Percentiles rank a stretch among this genome's conserved stretches.
Evolutionary conservation across 2,797 vertebrate genomes (phyloP).

Genomic region (Mionectes olivaceus): DNA sequence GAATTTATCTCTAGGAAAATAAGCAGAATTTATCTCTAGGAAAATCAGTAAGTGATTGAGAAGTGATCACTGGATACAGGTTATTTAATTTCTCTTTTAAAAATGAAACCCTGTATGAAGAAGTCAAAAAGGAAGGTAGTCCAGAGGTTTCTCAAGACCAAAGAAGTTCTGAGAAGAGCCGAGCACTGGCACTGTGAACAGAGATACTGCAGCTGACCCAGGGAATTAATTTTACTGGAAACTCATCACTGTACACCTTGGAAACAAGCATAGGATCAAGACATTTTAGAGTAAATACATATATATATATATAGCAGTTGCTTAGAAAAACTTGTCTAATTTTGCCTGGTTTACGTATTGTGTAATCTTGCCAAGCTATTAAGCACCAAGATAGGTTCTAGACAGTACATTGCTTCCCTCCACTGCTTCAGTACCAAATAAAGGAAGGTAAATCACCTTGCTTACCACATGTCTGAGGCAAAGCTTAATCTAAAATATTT

Average conservation of each 20-base stretch:
- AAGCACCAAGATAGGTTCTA: background rate
- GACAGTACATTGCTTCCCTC: background rate
- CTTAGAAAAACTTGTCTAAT: background rate
- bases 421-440: constrained; percentile 9
- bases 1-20: background rate
- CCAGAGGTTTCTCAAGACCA: background rate
- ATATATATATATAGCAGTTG: too few relatives aligned
- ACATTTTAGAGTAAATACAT: background rate
- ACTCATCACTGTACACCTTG: background rate
- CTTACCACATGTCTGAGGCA: background rate
- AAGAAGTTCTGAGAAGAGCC: background rate
- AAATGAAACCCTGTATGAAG: background rate
- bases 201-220: background rate
- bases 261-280: background rate
- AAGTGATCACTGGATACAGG: background rate
- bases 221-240: background rate
- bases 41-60: background rate
- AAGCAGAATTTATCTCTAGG: background rate
- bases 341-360: background rate
- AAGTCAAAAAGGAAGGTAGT: background rate
- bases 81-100: background rate
- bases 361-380: background rate
- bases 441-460: constrained; percentile 18
- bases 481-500: constrained; percentile 2
- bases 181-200: background rate